Evolutionary conservation across 2,797 vertebrate species (phyloP).

Genomic region (Labroides dimidiatus): DNA sequence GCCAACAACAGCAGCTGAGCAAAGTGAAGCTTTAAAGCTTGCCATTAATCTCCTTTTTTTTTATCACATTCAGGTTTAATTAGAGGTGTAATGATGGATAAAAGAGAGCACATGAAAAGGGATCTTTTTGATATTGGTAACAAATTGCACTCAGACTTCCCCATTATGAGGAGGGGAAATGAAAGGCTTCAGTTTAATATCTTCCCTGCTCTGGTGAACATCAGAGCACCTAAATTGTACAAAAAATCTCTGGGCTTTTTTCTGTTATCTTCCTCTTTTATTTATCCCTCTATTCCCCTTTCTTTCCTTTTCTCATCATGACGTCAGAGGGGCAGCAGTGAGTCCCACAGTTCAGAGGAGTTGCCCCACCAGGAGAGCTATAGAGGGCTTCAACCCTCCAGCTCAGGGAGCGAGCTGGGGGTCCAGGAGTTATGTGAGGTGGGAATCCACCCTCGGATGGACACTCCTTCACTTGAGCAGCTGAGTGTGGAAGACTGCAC

Average conservation of each 20-base stretch:
- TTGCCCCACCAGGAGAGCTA: slow-evolving; percentile 46
- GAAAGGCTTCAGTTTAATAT: slow-evolving; percentile 40
- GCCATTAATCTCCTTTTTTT: slow-evolving; percentile 38
- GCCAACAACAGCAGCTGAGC: slow-evolving; percentile 31
- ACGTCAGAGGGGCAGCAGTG: slow-evolving; percentile 75
- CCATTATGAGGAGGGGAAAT: slow-evolving; percentile 52
- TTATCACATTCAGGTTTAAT: slow-evolving; percentile 53
- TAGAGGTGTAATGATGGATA: slow-evolving; percentile 44
- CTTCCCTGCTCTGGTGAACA: slow-evolving; percentile 24
- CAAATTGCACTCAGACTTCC: slow-evolving; percentile 56
- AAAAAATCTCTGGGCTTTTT: slow-evolving; percentile 13
- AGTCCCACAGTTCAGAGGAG: slow-evolving; percentile 78
- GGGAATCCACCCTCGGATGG: slow-evolving; percentile 32
- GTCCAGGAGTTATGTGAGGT: slow-evolving; percentile 51
- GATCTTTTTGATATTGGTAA: slow-evolving; percentile 54
- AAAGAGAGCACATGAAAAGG: slow-evolving; percentile 51
- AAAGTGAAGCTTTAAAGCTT: slow-evolving; percentile 63
- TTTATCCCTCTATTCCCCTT: slow-evolving; percentile 4
- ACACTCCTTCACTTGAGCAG: slow-evolving; percentile 33
- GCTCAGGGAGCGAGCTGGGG: slow-evolving; percentile 62
- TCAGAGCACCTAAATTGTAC: slow-evolving; percentile 34
- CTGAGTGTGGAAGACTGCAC: slow-evolving; percentile 33
- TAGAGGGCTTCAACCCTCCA: slow-evolving; percentile 46
- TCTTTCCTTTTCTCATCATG: background rate
- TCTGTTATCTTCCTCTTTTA: background rate